Evolutionary conservation across 1,140 invertebrate species (phyloP).

Genomic region (Eriosoma lanigerum): DNA sequence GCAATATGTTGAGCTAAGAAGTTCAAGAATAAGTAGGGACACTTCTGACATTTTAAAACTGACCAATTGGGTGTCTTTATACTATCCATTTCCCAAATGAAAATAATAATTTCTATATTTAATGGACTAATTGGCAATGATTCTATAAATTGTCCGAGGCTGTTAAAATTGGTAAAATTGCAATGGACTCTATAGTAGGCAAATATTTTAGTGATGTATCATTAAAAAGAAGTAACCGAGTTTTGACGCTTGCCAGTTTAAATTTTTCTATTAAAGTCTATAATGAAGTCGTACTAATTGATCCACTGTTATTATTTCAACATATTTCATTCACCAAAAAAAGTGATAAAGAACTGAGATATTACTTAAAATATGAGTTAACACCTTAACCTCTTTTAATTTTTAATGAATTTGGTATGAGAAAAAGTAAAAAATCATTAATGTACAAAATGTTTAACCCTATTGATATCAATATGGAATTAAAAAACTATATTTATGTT

Average conservation of each 20-base stretch:
- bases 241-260: not conserved
- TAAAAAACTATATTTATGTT: not conserved
- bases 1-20: conserved; percentile 59
- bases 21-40: conserved; percentile 58
- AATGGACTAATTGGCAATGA: conserved; percentile 55
- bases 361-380: conserved; percentile 59
- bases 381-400: conserved; percentile 58
- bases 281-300: not conserved
- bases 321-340: not conserved
- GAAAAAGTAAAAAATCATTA: conserved; percentile 58
- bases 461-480: no score
- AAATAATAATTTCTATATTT: conserved; percentile 58
- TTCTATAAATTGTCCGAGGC: conserved; percentile 59
- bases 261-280: not conserved
- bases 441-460: conserved; percentile 56
- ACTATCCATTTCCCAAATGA: conserved; percentile 57
- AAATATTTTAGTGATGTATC: not conserved
- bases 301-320: conserved; percentile 30
- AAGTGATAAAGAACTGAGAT: conserved; percentile 53
- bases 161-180: conserved; percentile 56
- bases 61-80: conserved; percentile 57
- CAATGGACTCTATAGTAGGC: conserved; percentile 55
- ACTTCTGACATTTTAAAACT: conserved; percentile 57
- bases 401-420: conserved; percentile 58
- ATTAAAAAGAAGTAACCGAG: not conserved